Evolutionary conservation across 2,113 vertebrate species (phyloP).

Genomic region (Ameiurus melas): DNA sequence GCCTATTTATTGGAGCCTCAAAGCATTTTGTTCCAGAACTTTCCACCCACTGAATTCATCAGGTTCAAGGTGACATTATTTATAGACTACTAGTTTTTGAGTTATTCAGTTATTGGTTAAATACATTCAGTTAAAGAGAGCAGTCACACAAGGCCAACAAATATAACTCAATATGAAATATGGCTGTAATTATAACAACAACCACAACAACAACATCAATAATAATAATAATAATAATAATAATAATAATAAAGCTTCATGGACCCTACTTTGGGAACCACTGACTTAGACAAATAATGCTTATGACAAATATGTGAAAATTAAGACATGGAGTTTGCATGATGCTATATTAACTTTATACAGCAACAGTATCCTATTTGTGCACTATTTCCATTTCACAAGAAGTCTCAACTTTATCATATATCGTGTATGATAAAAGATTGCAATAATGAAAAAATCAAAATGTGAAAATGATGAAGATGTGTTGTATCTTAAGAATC

Average conservation of each 20-base stretch:
- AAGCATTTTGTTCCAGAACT: background rate
- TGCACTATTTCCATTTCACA: background rate
- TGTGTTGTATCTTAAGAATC: background rate
- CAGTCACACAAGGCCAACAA: background rate
- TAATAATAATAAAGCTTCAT: background rate
- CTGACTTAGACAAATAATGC: background rate
- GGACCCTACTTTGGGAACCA: background rate
- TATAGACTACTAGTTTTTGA: background rate
- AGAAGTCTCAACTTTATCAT: background rate
- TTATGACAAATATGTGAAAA: background rate
- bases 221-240: background rate
- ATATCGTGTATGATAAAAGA: background rate
- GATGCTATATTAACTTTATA: background rate
- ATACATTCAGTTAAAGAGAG: background rate
- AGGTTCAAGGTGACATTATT: background rate
- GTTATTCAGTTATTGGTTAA: too few species aligned
- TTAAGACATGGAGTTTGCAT: background rate
- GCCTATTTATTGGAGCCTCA: too few species aligned
- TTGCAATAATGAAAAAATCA: background rate
- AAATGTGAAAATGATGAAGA: background rate
- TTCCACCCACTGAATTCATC: background rate
- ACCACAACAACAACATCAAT: too few species aligned
- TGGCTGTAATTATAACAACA: background rate
- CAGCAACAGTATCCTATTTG: background rate
- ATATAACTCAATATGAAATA: background rate